Base-by-base conservation (phyloP, 2,113 vertebrate species). In the Cebus imitator region DNA sequence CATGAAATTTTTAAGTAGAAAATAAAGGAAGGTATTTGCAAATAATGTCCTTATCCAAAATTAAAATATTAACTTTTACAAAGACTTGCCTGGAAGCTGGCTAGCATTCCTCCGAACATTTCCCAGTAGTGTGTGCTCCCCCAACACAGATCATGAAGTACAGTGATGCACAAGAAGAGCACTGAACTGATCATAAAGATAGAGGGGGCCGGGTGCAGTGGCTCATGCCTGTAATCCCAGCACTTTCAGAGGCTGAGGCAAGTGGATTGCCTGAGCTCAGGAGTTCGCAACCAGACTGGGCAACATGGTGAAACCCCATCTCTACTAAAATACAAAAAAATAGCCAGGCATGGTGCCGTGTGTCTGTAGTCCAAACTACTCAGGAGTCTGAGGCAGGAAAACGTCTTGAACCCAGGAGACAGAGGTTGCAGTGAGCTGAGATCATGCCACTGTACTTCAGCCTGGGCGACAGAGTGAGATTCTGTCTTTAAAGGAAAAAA, bases 21-120 rank as follows among this genome's bases (percentile, higher is more conserved):
- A 75, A 73, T 37, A n/a, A n/a, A 85, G 68, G 17, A 72, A 21
- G 68, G 21, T 27, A 64, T 40, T 76, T 84, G 14, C 79, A 94
- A 96, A 87, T 84, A 91, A 32, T 35, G 73, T 66, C 30, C 64
- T 70, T 81, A 64, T 4, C 25, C 82, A 93, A 91, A 95, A 70
- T 61, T 61, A 12, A 79, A 96, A 86, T 58, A 92, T 27, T 75
- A 61, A 50, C 48, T 80, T 78, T 84, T 55, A 35, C 90, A 94
- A 94, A 76, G n/a, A 76, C 23, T 91, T 88, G 86, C 32, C 82
- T 85, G 21, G 57, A 95, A 68, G 23, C 43, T 70, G 89, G 20
- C 30, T 55, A 91, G 50, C 21, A 17, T 52, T 93, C 43, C 85
- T 87, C 35, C 84, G 79, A 85, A 95, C 88, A 73, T 75, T 55